These are phyloP conservation scores for Mayetiola destructor DNA, from an alignment of 2,888 invertebrate genomes.

Conservation along the genomic window DNA sequence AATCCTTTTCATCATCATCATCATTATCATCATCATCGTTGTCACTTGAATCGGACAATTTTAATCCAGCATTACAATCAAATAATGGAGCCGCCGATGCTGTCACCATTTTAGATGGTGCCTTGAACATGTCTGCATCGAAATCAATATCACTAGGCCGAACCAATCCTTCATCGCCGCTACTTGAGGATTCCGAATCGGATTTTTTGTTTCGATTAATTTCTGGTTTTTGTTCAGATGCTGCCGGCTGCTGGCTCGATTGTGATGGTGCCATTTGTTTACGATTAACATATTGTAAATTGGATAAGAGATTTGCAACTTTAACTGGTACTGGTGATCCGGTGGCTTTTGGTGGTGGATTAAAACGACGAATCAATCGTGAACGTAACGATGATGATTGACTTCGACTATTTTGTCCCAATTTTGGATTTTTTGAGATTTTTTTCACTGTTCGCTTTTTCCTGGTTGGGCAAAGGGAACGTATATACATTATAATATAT, in stretches of 20 bases:
- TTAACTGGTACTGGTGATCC: slow-evolving; percentile 9
- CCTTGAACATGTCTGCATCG: not conserved
- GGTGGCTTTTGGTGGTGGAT: slow-evolving; percentile 27
- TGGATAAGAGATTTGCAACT: not conserved
- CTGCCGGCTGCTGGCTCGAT: not conserved
- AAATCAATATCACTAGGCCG: slow-evolving; percentile 42
- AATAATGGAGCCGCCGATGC: slow-evolving; percentile 23
- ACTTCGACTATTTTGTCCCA: not conserved
- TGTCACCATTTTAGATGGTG: slow-evolving; percentile 17
- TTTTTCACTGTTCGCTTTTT: not conserved
- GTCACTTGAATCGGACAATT: slow-evolving; percentile 25
- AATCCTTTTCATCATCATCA: slow-evolving; percentile 15
- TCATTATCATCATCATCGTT: slow-evolving; percentile 25
- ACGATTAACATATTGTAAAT: not conserved
- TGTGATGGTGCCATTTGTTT: not conserved
- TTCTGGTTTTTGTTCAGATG: not conserved
- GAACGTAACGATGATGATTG: slow-evolving; percentile 18
- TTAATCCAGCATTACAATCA: slow-evolving; percentile 32
- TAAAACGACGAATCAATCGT: slow-evolving; percentile 29
- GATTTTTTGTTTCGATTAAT: slow-evolving; percentile 29
- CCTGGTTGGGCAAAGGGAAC: not conserved
- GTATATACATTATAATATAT: not conserved
- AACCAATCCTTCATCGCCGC: slow-evolving; percentile 41
- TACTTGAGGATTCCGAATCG: slow-evolving; percentile 27
- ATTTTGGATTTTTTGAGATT: not conserved